A percentile compares a stretch with the other conserved stretches of the same genome.
phyloP scores from a whole-genome alignment of 2,797 vertebrate species.

The Rhinatrema bivittatum region DNA sequence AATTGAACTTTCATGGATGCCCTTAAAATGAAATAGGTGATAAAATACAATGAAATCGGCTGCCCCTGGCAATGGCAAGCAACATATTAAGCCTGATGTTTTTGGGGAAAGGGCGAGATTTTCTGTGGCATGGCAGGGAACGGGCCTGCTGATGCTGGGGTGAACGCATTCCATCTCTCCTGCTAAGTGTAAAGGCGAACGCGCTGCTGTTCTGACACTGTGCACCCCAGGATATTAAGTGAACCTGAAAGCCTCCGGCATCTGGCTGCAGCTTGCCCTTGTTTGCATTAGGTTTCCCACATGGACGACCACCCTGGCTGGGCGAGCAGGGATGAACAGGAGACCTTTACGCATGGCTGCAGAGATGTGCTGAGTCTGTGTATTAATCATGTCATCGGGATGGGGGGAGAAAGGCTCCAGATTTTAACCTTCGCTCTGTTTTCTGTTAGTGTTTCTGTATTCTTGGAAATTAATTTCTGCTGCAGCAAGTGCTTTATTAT shows the following conservation, averaged over 20 bases:
- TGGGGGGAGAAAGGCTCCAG: background rate
- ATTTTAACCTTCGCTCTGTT: background rate
- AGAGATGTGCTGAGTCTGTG: conserved; percentile 1
- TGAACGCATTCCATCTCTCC: too few species aligned
- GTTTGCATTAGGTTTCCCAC: conserved; percentile 54
- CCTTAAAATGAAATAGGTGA: too few species aligned
- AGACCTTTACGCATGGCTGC: conserved; percentile 13
- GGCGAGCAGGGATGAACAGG: conserved; percentile 21
- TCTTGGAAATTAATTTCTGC: background rate
- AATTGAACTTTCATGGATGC: too few species aligned
- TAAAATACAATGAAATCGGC: too few species aligned
- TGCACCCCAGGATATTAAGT: too few species aligned
- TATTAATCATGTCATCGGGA: conserved; percentile 7
- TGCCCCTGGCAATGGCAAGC: too few species aligned
- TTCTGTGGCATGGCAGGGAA: too few species aligned
- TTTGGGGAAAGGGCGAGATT: too few species aligned
- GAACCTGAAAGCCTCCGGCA: conserved; percentile 59
- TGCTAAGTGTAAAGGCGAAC: too few species aligned
- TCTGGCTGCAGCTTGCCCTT: conserved; percentile 51
- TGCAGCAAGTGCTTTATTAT: rapidly evolving
- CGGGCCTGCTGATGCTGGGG: too few species aligned
- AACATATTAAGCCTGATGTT: too few species aligned
- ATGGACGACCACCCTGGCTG: conserved; percentile 59
- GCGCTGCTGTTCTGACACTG: too few species aligned
- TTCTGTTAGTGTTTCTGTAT: background rate